A percentile compares a stretch with the other conserved stretches of the same genome.
Evolutionary conservation across 2,888 invertebrate species (phyloP).

Genomic region (Eupithecia abbreviata): DNA sequence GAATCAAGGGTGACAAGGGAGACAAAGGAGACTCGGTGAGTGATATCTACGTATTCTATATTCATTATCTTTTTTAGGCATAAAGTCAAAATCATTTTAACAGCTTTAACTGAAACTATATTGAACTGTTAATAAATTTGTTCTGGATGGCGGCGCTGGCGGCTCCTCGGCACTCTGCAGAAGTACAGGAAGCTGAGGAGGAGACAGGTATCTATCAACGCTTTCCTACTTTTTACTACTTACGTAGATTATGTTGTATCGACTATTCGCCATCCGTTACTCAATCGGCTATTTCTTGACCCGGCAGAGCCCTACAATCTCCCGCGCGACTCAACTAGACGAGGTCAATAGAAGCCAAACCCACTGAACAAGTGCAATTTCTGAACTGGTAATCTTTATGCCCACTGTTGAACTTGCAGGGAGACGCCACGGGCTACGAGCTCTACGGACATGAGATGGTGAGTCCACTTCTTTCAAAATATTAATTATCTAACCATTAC

Average conservation of each 20-base stretch:
- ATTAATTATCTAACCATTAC: neutral
- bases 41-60: neutral
- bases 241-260: neutral
- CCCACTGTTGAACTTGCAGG: conserved; percentile 87
- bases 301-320: neutral
- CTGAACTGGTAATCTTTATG: conserved; percentile 77
- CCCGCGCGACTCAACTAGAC: neutral
- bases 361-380: neutral
- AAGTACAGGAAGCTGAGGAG: conserved; percentile 93
- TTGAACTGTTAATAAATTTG: conserved; percentile 48
- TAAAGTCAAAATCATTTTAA: neutral
- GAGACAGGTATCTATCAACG: conserved; percentile 87
- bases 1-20: conserved; percentile 94
- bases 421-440: conserved; percentile 90
- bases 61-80: neutral
- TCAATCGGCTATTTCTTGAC: neutral
- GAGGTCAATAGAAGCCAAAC: neutral
- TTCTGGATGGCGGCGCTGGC: conserved; percentile 51
- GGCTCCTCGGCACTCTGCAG: conserved; percentile 70
- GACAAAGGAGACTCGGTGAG: conserved; percentile 97
- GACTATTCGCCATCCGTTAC: neutral
- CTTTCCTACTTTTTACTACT: neutral
- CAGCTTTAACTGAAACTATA: neutral
- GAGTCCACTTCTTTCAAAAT: conserved; percentile 62
- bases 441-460: conserved; percentile 89